Evolutionary conservation across 2,797 vertebrate species (phyloP), one percentile per base, ranked within the genome.

Genomic region (Urocyon cinereoargenteus): DNA sequence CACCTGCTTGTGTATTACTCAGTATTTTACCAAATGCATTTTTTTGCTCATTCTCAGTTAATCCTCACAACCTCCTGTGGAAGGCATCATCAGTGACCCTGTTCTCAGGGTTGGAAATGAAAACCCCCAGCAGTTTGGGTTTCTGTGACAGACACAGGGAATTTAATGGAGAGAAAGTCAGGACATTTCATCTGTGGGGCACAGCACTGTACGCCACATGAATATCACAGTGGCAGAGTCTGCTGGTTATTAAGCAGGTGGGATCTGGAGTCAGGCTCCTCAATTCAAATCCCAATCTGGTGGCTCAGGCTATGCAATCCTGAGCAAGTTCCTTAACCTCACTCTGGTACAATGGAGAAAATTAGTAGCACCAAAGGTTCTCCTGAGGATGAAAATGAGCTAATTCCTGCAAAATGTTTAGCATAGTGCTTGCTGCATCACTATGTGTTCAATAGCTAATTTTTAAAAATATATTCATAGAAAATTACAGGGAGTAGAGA

Each of bases 381-480:
- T 73, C 28, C 36, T 64, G 79, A 89, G 90, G 45, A 51, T 83
- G 49, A 61, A 79, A 34, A 45, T 57, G 73, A 96, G 68, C 22
- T 66, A 66, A 87, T 86, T 92, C 87, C 79, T 53, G 24, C 53
- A 59, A 77, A 78, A 75, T 57, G 18, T 81, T 90, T 81, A 91
- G 49, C 61, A 16, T 3, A 1, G 16, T 86, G 64, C 28, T 64
- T 96, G 49, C 6, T 53, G 24, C 24, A 26, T 90, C 82, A 92
- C 64, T 81, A 40, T 16, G 19, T 86, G 36, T 70, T 86, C 28
- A 78, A 89, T 90, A 86, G 72, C 57, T 94, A 55, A 45, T 45
- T 45, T 93, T 94, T 97, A 40, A 21, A 92, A 94, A 93, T 86
- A 86, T 85, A 72, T 81, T 92, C 59, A 59, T 15, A 75, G 55